Base-by-base conservation (phyloP, 2,888 invertebrate genomes). In the Himalopsyche tibetana region DNA sequence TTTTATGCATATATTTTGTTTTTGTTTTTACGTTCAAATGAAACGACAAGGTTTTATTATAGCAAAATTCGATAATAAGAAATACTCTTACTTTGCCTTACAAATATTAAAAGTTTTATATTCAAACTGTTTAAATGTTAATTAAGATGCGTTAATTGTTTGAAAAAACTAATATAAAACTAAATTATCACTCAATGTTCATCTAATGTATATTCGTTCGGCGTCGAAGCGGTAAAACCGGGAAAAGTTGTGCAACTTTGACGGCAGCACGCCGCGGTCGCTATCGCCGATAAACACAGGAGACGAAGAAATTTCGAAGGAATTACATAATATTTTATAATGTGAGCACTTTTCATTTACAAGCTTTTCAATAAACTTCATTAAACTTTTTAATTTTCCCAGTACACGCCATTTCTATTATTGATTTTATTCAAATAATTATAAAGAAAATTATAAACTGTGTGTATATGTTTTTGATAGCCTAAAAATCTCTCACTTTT, bases 161-260 rank as follows among this genome's bases (percentile, higher is more conserved):
- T 45, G 51, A 51, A 0, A 51, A 5, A 15, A 15, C 19, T 63
- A 19, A 19, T 4, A 63, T 28, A 11, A n/a, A 19, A 63, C 63
- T n/a, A 19, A 63, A 19, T 63, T 19, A 19, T 63, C 63, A 63
- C 28, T 82, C 51, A n/a, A 80, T 4, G 55, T 42, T 51, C 83
- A 19, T 36, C 63, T 45, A 56, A 38, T 36, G n/a, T 45, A 63
- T 83, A 56, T 83, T 40, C 38, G 40, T 12, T 42, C 63, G 12
- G 83, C 69, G 42, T 36, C 36, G 81, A 83, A 55, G 55, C 83
- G 11, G 56, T 12, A 69, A 80, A 81, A 69, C 38, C 28, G 17
- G 82, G 36, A 56, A 51, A 40, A 55, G 55, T 83, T 15, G 38
- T 6, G 19, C 28, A 84, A 84, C 80, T 84, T 84, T n/a, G 17